Base-by-base conservation (phyloP, 2,113 vertebrate species). In the Charadrius vociferus region DNA sequence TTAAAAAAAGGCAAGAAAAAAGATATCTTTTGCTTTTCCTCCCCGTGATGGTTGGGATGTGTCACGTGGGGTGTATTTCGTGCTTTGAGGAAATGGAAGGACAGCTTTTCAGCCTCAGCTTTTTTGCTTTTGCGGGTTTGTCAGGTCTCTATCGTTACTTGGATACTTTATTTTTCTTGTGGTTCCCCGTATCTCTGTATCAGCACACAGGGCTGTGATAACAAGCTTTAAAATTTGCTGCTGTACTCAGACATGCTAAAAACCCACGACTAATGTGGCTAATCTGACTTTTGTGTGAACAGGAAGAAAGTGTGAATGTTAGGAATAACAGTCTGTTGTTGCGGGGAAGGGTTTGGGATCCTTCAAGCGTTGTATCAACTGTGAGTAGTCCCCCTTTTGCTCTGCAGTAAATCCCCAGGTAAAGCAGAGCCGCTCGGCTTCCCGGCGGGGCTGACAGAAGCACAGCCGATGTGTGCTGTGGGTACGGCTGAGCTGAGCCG, bases 211-310 rank as follows among this genome's bases (percentile, higher is more conserved):
- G 52, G 37, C 85, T 95, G 83, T 95, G 86, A 93, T 90, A 97
- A 97, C 96, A 97, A 52, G n/a, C 81, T 93, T 78, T 97, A 82
- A 81, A 52, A 71, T 62, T 94, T 62, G 56, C 65, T 91, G 79
- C 94, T 95, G 72, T 52, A 56, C 72, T 93, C 93, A 92, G 52
- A 80, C 63, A 59, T 36, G 91, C 92, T 97, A 97, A 97, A 97
- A 94, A 5, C 79, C 70, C 94, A 58, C 81, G 29, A 24, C 94
- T 97, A 92, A 96, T 81, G 83, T 53, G 77, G 73, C 93, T 98
- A 97, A 98, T 82, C 96, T 93, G 80, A 93, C 94, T 91, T 97
- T 93, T 97, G 92, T 97, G 82, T 39, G 77, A 63, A 72, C 97
- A 97, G 97, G 97, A 97, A 97, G 96, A 90, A 72, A 80, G 77